phyloP scores from a whole-genome alignment of 2,113 vertebrate species.

The Balaeniceps rex region DNA sequence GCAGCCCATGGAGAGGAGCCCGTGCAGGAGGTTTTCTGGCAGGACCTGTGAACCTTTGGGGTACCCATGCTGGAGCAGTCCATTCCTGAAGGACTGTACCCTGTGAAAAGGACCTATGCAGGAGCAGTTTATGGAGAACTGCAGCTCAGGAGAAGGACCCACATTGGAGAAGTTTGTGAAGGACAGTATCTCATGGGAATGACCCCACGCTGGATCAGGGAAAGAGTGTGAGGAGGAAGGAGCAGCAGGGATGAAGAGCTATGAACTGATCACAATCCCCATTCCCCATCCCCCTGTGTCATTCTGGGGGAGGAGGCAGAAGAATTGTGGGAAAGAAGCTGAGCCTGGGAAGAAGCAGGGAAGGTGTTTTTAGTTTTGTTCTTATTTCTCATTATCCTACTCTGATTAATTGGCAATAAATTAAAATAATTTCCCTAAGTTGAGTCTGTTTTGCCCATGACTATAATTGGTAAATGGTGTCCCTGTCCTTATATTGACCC shows the following conservation, averaged over 20 bases:
- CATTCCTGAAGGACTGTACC: not conserved
- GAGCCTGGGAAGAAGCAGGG: not conserved
- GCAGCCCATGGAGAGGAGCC: not conserved
- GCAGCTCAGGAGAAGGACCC: not conserved
- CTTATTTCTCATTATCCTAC: not conserved
- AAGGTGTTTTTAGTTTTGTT: not conserved
- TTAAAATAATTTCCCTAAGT: not conserved
- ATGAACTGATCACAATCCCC: not conserved
- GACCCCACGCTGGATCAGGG: accelerated
- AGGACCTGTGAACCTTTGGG: not conserved
- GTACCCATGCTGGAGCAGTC: not conserved
- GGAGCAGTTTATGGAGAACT: not conserved
- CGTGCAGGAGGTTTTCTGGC: not conserved
- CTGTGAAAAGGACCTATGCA: not conserved
- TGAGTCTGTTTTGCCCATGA: accelerated
- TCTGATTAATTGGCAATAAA: not conserved
- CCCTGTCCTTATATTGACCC: not conserved
- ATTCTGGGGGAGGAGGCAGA: not conserved
- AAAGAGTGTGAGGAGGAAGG: accelerated
- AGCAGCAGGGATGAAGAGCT: not conserved
- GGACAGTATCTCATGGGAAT: not conserved
- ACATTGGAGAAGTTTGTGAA: not conserved
- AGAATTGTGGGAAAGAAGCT: not conserved
- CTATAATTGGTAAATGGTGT: not conserved
- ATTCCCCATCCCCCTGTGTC: accelerated